Conservation (phyloP, 2,797 vertebrate species). For the Notolepis coatsorum region DNA sequence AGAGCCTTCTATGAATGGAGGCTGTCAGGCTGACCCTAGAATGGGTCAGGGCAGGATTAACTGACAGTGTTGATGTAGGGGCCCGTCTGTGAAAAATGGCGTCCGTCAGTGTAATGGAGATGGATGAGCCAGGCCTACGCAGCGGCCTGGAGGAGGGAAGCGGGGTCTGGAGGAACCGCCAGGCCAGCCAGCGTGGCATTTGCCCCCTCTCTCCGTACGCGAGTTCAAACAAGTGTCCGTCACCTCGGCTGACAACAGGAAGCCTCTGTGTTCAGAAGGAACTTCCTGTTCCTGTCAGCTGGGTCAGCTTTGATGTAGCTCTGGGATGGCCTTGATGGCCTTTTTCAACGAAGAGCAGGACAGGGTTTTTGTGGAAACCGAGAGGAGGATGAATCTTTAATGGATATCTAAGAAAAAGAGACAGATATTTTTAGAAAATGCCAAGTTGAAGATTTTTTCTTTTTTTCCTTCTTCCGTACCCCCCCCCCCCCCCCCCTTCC, state of each 20-base stretch:
- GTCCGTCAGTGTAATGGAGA: slow-evolving; percentile 74
- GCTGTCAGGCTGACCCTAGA: slow-evolving; percentile 59
- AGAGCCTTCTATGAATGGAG: slow-evolving; percentile 51
- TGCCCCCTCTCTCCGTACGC: slow-evolving; percentile 61
- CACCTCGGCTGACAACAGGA: slow-evolving; percentile 85
- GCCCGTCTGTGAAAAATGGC: slow-evolving; percentile 66
- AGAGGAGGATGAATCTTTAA: slow-evolving; percentile 56
- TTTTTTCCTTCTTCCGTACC: slow-evolving; percentile 38
- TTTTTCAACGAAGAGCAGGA: slow-evolving; percentile 56
- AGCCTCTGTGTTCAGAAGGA: slow-evolving; percentile 78
- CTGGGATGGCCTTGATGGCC: slow-evolving; percentile 75
- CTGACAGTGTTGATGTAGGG: slow-evolving; percentile 73
- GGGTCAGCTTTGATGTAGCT: slow-evolving; percentile 79
- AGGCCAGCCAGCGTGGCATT: slow-evolving; percentile 68
- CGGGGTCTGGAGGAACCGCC: slow-evolving; percentile 63
- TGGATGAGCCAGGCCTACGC: slow-evolving; percentile 70
- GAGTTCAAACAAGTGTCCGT: slow-evolving; percentile 83
- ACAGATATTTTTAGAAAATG: slow-evolving; percentile 72
- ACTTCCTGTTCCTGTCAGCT: slow-evolving; percentile 84
- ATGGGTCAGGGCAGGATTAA: slow-evolving; percentile 68
- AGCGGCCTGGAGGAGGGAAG: slow-evolving; percentile 57
- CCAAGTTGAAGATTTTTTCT: slow-evolving; percentile 55
- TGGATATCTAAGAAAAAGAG: slow-evolving; percentile 62
- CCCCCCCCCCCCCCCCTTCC: background rate
- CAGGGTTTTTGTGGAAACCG: slow-evolving; percentile 66